phyloP scores from a whole-genome alignment of 2,888 invertebrate species.

The Phanerotoma sp. region DNA sequence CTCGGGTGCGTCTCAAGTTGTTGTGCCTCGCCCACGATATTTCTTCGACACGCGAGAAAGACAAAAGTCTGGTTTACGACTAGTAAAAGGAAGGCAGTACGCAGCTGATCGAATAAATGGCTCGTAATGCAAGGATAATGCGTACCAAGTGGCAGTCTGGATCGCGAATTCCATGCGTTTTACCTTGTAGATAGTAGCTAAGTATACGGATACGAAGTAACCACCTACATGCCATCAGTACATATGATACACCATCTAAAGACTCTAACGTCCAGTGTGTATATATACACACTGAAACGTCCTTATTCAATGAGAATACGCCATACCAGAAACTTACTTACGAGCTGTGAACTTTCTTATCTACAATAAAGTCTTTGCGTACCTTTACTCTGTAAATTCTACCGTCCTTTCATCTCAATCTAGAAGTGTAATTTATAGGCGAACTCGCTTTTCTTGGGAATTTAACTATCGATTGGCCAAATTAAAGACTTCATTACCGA shows the following conservation, averaged over 20 bases:
- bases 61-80: conserved; percentile 35
- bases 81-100: conserved; percentile 26
- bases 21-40: conserved; percentile 16
- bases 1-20: conserved; percentile 7
- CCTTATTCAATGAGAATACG: conserved; percentile 2
- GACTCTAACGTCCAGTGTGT: no score
- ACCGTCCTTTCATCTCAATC: background rate
- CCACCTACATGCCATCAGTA: conserved; percentile 13
- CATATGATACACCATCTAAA: background rate
- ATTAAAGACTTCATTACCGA: no score
- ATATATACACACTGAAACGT: background rate
- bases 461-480: no score
- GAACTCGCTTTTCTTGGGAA: background rate
- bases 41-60: conserved; percentile 7
- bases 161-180: conserved; percentile 37
- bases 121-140: conserved; percentile 43
- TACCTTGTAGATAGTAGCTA: conserved; percentile 25
- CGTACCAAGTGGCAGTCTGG: conserved; percentile 38
- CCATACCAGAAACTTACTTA: conserved; percentile 2
- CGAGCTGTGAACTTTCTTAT: conserved; percentile 16
- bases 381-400: conserved; percentile 7
- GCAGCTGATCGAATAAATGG: conserved; percentile 42
- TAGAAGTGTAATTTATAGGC: no score
- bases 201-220: conserved; percentile 10
- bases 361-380: conserved; percentile 4